Evolutionary conservation across 2,797 vertebrate genomes (phyloP).

Genomic region (Clamator glandarius): DNA sequence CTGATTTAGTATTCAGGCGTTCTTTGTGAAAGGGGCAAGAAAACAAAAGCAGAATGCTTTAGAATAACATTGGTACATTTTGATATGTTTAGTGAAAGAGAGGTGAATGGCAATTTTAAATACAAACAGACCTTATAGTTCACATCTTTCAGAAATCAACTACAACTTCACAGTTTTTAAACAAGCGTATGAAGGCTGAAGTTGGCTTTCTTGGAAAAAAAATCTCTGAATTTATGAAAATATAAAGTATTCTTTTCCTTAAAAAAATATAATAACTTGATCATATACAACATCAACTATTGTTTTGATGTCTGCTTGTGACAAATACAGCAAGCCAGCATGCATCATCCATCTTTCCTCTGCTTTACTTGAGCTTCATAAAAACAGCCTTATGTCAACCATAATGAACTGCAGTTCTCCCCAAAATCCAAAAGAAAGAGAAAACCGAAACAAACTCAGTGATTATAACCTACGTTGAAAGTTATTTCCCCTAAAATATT

Average conservation of each 20-base stretch:
- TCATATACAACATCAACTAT: not conserved
- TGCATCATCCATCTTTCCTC: not conserved
- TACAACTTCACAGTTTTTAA: not conserved
- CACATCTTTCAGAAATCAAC: not conserved
- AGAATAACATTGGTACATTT: not conserved
- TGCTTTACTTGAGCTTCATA: not conserved
- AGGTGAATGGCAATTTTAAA: not conserved
- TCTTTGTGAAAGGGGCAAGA: not conserved
- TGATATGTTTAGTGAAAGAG: not conserved
- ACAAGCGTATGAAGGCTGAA: not conserved
- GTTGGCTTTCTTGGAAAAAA: not conserved
- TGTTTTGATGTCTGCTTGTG: not conserved
- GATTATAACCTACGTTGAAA: not conserved
- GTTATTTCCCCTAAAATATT: not conserved
- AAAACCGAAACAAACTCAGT: not conserved
- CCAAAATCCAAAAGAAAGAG: not conserved
- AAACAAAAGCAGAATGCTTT: conserved; percentile 7
- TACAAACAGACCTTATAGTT: not conserved
- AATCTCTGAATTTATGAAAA: not conserved
- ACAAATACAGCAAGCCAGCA: not conserved
- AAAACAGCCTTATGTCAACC: not conserved
- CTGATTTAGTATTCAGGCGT: not conserved
- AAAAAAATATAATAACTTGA: not conserved
- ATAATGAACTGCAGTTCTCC: not conserved
- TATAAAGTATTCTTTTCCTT: not conserved